These are phyloP conservation scores for Leistus spinibarbis DNA, from an alignment of 2,888 invertebrate species.

Conservation along the genomic window DNA sequence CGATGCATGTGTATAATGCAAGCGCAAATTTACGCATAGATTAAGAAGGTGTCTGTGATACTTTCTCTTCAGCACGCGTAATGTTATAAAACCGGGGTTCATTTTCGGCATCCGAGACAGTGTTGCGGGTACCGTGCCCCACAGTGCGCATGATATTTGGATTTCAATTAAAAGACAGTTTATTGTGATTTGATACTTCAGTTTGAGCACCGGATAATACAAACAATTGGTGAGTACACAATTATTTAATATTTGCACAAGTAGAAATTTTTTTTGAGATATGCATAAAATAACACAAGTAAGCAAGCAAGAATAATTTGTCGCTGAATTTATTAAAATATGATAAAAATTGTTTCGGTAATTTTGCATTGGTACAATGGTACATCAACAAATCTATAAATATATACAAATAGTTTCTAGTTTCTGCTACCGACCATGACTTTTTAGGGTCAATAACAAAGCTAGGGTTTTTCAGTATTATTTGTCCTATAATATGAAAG, in stretches of 20 bases:
- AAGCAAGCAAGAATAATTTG: too few species aligned
- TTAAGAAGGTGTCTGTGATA: neutral
- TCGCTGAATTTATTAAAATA: too few species aligned
- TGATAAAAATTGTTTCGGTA: too few species aligned
- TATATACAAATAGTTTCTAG: too few species aligned
- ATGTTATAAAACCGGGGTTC: constrained; percentile 9
- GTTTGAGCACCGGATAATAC: neutral
- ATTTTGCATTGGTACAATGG: too few species aligned
- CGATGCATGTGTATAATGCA: neutral
- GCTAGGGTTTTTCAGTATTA: neutral
- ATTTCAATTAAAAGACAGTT: neutral
- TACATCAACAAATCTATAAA: too few species aligned
- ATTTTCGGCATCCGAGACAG: neutral
- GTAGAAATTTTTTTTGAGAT: too few species aligned
- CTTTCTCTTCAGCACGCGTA: constrained; percentile 5
- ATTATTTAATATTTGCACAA: neutral
- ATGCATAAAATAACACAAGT: too few species aligned
- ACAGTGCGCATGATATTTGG: neutral
- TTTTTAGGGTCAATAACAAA: neutral
- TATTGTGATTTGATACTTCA: neutral
- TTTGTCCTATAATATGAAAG: neutral
- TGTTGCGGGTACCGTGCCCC: neutral
- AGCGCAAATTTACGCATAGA: neutral
- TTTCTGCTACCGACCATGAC: too few species aligned
- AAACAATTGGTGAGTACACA: neutral